Evolutionary conservation across 2,113 vertebrate genomes (phyloP).

Genomic region (Dendropsophus ebraccatus): DNA sequence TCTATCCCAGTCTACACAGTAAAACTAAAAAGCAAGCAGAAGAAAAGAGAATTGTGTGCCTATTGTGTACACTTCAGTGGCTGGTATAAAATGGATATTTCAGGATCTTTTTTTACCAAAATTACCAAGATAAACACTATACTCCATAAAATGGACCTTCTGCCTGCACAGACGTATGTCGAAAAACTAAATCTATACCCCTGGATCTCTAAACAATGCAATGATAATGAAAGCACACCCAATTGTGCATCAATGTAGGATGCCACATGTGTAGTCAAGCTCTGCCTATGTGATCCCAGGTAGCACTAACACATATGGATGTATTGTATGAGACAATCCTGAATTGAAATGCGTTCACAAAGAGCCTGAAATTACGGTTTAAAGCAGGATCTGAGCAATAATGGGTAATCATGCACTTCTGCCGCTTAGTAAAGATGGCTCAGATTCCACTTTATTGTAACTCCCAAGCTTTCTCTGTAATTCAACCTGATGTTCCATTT

Average conservation of each 20-base stretch:
- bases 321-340: constrained; percentile 26
- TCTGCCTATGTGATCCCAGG: not conserved
- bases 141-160: not conserved
- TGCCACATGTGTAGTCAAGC: not conserved
- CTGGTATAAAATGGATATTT: not conserved
- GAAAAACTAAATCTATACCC: not conserved
- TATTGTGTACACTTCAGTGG: not conserved
- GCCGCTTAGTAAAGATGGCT: constrained; percentile 21
- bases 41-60: not conserved
- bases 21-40: not conserved
- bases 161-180: not conserved
- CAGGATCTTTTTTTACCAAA: not conserved
- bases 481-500: constrained; percentile 26
- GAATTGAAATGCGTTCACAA: constrained; percentile 36
- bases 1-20: too few species aligned
- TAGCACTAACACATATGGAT: constrained; percentile 24
- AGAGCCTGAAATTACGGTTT: constrained; percentile 26
- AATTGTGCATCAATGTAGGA: not conserved
- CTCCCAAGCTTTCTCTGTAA: constrained; percentile 42
- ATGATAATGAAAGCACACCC: not conserved
- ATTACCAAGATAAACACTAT: not conserved
- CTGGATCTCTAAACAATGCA: not conserved
- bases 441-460: constrained; percentile 34
- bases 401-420: constrained; percentile 35
- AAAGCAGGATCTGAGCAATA: constrained; percentile 4